A percentile compares a stretch with the other conserved stretches of the same genome.
Evolutionary conservation across 1,140 invertebrate species (phyloP).

Genomic region (Lysiphlebus fabarum): DNA sequence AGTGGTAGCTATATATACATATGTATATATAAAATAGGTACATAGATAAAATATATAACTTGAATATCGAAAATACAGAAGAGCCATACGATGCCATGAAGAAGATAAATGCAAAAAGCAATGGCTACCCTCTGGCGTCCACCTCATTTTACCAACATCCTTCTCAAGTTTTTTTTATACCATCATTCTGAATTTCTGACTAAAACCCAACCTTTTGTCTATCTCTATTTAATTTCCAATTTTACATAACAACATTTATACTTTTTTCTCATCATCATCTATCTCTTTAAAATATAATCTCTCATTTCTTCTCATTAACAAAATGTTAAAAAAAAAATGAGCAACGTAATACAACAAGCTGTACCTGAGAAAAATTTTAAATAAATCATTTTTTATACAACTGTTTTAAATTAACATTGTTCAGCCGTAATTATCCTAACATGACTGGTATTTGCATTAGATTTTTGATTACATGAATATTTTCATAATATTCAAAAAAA

Average conservation of each 20-base stretch:
- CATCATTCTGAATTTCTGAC: background rate
- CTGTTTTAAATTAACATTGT: conserved; percentile 18
- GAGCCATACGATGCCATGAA: background rate
- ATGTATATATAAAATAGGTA: too few relatives aligned
- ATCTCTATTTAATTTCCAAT: conserved; percentile 42
- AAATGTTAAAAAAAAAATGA: too few relatives aligned
- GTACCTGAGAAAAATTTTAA: conserved; percentile 39
- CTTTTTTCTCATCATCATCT: background rate
- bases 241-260: conserved; percentile 12
- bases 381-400: conserved; percentile 44
- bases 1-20: too few relatives aligned
- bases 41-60: background rate
- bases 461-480: too few relatives aligned
- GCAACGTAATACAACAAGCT: conserved; percentile 39
- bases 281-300: background rate
- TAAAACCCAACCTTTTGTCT: conserved; percentile 27
- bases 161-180: conserved; percentile 8
- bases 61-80: conserved; percentile 6
- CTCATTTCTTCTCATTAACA: conserved; percentile 21
- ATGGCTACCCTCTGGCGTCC: conserved; percentile 6
- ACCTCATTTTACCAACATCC: background rate
- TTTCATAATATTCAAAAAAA: too few relatives aligned
- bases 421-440: too few relatives aligned
- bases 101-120: conserved; percentile 22
- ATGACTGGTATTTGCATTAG: too few relatives aligned